phyloP scores from a whole-genome alignment of 2,113 vertebrate species.

The Polypterus bichir region DNA sequence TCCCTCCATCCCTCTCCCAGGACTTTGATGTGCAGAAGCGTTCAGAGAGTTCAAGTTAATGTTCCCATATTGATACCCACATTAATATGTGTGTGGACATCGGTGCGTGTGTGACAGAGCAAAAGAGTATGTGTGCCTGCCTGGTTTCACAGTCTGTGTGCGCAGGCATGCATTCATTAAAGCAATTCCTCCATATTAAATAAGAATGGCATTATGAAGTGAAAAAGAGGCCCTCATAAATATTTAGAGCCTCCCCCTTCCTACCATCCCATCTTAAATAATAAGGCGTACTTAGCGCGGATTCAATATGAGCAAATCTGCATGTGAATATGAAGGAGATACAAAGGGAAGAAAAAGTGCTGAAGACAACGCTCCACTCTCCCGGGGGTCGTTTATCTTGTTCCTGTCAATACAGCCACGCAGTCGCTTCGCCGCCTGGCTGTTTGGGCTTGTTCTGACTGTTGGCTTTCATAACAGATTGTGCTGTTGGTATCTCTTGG shows the following conservation, averaged over 20 bases:
- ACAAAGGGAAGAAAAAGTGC: slow-evolving; percentile 60
- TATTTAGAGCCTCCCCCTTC: slow-evolving; percentile 44
- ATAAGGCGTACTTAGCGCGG: slow-evolving; percentile 40
- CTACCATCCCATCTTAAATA: slow-evolving; percentile 38
- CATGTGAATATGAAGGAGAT: slow-evolving; percentile 50
- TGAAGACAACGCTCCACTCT: slow-evolving; percentile 48
- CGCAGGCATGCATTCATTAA: slow-evolving; percentile 74
- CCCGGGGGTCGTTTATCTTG: slow-evolving; percentile 50
- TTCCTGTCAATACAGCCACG: slow-evolving; percentile 36
- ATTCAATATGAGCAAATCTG: slow-evolving; percentile 47
- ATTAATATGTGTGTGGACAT: slow-evolving; percentile 25
- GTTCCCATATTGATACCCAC: slow-evolving; percentile 18
- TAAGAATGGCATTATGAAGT: slow-evolving; percentile 45
- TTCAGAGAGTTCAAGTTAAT: background rate
- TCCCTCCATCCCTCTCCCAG: no score
- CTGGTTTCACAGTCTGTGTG: slow-evolving; percentile 55
- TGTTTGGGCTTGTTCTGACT: slow-evolving; percentile 39
- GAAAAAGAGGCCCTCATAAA: slow-evolving; percentile 49
- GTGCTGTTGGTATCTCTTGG: slow-evolving; percentile 10
- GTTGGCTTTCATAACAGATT: slow-evolving; percentile 21
- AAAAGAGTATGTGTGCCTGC: slow-evolving; percentile 33
- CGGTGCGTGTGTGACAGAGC: slow-evolving; percentile 23
- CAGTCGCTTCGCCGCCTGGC: slow-evolving; percentile 26
- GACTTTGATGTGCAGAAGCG: no score
- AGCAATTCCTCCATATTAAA: slow-evolving; percentile 54